These are phyloP conservation scores for Acrocera orbiculus DNA, from an alignment of 2,888 invertebrate species.

Conservation along the genomic window DNA sequence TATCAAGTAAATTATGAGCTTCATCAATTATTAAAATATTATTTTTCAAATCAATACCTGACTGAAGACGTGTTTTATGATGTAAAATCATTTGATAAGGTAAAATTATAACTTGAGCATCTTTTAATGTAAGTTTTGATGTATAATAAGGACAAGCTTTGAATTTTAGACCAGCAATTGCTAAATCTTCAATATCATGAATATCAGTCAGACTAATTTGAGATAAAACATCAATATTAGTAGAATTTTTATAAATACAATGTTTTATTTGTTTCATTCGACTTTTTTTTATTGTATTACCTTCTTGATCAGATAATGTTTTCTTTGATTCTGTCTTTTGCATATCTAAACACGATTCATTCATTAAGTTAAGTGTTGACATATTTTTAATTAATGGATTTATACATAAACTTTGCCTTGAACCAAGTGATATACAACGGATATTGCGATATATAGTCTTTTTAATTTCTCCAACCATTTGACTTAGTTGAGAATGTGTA, in stretches of 20 bases:
- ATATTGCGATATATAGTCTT: slow-evolving; percentile 58
- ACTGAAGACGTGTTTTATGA: slow-evolving; percentile 53
- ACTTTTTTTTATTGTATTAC: slow-evolving; percentile 44
- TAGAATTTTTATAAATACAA: slow-evolving; percentile 52
- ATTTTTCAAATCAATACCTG: slow-evolving; percentile 43
- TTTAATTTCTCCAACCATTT: slow-evolving; percentile 84
- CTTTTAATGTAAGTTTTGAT: slow-evolving; percentile 50
- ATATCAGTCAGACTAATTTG: slow-evolving; percentile 50
- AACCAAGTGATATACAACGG: slow-evolving; percentile 70
- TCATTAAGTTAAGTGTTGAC: slow-evolving; percentile 60
- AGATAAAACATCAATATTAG: slow-evolving; percentile 42
- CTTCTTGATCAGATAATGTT: slow-evolving; percentile 34
- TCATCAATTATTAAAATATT: slow-evolving; percentile 85
- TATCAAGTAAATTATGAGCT: slow-evolving; percentile 88
- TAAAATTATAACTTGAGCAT: slow-evolving; percentile 63
- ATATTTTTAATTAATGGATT: slow-evolving; percentile 61
- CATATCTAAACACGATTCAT: slow-evolving; percentile 76
- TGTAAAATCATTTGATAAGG: slow-evolving; percentile 70
- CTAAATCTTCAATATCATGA: slow-evolving; percentile 76
- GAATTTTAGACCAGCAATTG: slow-evolving; percentile 43
- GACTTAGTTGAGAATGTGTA: slow-evolving; percentile 91
- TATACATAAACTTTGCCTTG: slow-evolving; percentile 80
- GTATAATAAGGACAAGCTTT: slow-evolving; percentile 92
- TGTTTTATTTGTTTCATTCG: slow-evolving; percentile 36
- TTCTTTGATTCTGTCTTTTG: slow-evolving; percentile 43